Conservation (phyloP, 2,113 vertebrate species). For the Otus sunia region DNA sequence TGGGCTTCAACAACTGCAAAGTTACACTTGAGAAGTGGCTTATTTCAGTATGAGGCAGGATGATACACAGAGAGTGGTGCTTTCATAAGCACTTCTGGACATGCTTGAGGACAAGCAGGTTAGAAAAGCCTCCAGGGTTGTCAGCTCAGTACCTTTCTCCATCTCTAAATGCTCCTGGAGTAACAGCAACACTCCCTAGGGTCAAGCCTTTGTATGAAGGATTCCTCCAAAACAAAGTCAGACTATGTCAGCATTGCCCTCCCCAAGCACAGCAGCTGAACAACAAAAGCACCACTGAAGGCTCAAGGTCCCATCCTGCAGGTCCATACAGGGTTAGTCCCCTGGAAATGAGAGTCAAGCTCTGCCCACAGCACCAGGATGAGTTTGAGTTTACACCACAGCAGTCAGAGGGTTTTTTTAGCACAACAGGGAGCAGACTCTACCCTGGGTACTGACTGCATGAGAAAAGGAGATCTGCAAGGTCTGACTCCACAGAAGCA, state of each 20-base stretch:
- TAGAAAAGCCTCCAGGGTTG: neutral
- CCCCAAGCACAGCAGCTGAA: neutral
- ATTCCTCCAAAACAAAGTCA: neutral
- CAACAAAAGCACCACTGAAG: neutral
- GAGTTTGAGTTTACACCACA: neutral
- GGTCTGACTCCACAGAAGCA: neutral
- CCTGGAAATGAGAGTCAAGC: neutral
- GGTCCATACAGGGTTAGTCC: neutral
- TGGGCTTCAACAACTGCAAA: neutral
- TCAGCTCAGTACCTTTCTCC: neutral
- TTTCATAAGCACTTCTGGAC: neutral
- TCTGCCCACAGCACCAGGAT: neutral
- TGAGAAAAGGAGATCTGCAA: neutral
- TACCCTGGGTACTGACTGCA: neutral
- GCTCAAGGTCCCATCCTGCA: neutral
- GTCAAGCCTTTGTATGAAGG: neutral
- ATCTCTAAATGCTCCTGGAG: neutral
- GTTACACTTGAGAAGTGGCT: neutral
- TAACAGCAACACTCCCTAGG: neutral
- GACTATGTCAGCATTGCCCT: neutral
- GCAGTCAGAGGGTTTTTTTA: neutral
- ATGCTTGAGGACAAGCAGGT: accelerated
- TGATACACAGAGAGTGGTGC: neutral
- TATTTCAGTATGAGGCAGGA: accelerated
- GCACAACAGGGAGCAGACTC: neutral